phyloP scores from a whole-genome alignment of 2,888 invertebrate genomes.

The Tholera decimalis region DNA sequence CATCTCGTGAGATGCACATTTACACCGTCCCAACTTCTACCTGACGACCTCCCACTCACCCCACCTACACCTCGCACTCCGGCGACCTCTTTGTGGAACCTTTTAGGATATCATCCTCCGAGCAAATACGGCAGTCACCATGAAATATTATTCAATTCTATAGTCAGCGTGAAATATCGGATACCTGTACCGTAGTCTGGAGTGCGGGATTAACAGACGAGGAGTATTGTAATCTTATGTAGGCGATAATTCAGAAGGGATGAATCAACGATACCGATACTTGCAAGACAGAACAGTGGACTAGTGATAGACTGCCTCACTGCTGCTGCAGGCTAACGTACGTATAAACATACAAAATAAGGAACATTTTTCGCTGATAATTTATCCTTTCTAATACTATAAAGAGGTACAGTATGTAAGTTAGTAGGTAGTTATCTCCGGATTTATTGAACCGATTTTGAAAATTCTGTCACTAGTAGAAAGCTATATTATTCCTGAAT shows the following conservation, averaged over 20 bases:
- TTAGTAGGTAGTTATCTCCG: too few relatives aligned
- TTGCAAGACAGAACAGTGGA: slow-evolving; percentile 15
- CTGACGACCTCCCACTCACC: background rate
- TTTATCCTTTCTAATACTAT: too few relatives aligned
- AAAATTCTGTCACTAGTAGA: too few relatives aligned
- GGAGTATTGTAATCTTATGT: slow-evolving; percentile 12
- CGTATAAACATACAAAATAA: background rate
- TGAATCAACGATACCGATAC: background rate
- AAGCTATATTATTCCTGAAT: too few relatives aligned
- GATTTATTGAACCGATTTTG: too few relatives aligned
- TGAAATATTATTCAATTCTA: slow-evolving; percentile 65
- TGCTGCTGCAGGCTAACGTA: background rate
- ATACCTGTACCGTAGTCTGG: slow-evolving; percentile 23
- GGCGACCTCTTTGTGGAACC: slow-evolving; percentile 74
- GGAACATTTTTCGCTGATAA: background rate
- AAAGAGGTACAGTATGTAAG: too few relatives aligned
- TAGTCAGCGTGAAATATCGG: slow-evolving; percentile 48
- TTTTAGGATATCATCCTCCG: slow-evolving; percentile 72
- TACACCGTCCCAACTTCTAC: slow-evolving; percentile 62
- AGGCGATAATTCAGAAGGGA: background rate
- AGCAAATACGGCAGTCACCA: slow-evolving; percentile 50
- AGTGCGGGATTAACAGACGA: slow-evolving; percentile 8
- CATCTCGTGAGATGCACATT: slow-evolving; percentile 81
- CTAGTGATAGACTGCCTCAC: background rate
- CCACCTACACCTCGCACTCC: slow-evolving; percentile 12